These are phyloP conservation scores for Xylota segnis DNA, from an alignment of 2,888 invertebrate species.

Conservation along the genomic window DNA sequence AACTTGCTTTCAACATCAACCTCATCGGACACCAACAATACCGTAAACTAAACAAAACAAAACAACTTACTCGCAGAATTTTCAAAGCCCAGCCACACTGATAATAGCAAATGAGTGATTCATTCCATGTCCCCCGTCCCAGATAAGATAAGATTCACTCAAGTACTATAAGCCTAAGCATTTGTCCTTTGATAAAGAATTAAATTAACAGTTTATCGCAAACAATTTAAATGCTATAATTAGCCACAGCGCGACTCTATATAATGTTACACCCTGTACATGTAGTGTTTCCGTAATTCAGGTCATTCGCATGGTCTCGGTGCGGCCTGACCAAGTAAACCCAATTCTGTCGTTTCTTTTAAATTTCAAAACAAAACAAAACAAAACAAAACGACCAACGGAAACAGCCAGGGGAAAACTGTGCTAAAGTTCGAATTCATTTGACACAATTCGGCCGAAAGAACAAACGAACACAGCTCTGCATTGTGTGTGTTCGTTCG, in stretches of 20 bases:
- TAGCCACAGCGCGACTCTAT: conserved; percentile 7
- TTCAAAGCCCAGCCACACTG: conserved; percentile 14
- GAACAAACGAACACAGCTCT: not conserved
- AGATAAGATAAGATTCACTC: conserved; percentile 36
- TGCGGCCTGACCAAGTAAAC: conserved; percentile 13
- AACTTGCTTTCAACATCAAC: not conserved
- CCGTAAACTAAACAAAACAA: not conserved
- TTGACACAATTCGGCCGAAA: conserved; percentile 40
- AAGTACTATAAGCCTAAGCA: conserved; percentile 3
- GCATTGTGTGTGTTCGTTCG: conserved; percentile 7
- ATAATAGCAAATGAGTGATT: conserved; percentile 13
- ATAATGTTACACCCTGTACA: conserved; percentile 20
- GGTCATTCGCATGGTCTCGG: not conserved
- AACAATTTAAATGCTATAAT: conserved; percentile 17
- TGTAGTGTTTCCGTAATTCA: not conserved
- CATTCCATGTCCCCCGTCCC: not conserved
- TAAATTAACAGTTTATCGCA: conserved; percentile 3
- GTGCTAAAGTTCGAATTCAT: conserved; percentile 38
- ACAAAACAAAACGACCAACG: not conserved
- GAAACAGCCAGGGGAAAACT: not conserved
- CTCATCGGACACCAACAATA: not conserved
- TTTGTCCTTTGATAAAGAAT: conserved; percentile 9
- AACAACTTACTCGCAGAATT: not conserved
- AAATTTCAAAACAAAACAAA: conserved; percentile 1
- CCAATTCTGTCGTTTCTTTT: conserved; percentile 9